Evolutionary conservation across 1,140 invertebrate genomes (phyloP).

Genomic region (Cotesia glomerata): DNA sequence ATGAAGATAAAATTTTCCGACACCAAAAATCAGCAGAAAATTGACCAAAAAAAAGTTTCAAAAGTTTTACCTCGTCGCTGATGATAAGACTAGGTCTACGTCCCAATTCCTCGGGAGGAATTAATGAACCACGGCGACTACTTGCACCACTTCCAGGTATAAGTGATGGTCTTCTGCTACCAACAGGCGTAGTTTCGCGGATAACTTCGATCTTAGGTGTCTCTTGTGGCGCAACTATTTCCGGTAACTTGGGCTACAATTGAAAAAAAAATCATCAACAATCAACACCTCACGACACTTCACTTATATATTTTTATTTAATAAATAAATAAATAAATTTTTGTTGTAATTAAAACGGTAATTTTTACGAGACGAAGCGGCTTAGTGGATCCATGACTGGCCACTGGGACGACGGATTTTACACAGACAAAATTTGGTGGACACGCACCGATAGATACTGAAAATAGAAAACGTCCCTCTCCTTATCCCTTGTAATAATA

Average conservation of each 20-base stretch:
- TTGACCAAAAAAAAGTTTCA: not conserved
- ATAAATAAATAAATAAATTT: not conserved
- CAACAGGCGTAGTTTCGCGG: constrained; percentile 75
- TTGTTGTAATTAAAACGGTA: not conserved
- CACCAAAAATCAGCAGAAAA: constrained; percentile 20
- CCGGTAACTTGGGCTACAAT: constrained; percentile 58
- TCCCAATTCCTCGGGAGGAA: constrained; percentile 83
- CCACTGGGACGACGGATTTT: constrained; percentile 16
- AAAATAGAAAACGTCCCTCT: constrained; percentile 59
- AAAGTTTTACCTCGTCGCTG: constrained; percentile 84
- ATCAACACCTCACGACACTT: not conserved
- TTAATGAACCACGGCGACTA: constrained; percentile 81
- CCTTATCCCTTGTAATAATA: constrained; percentile 40
- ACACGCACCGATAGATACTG: constrained; percentile 29
- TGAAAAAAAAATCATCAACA: too few species aligned
- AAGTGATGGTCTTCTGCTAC: constrained; percentile 76
- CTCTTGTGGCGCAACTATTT: constrained; percentile 75
- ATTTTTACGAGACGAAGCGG: constrained; percentile 24
- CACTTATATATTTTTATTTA: not conserved
- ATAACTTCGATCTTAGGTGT: constrained; percentile 86
- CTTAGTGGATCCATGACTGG: constrained; percentile 36
- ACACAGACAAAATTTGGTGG: constrained; percentile 9
- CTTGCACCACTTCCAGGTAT: constrained; percentile 73
- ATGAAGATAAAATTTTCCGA: not conserved
- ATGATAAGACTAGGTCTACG: constrained; percentile 87